A percentile compares a stretch with the other conserved stretches of the same genome.
Conservation (phyloP, 1,140 invertebrate species). For the Belonocnema kinseyi region DNA sequence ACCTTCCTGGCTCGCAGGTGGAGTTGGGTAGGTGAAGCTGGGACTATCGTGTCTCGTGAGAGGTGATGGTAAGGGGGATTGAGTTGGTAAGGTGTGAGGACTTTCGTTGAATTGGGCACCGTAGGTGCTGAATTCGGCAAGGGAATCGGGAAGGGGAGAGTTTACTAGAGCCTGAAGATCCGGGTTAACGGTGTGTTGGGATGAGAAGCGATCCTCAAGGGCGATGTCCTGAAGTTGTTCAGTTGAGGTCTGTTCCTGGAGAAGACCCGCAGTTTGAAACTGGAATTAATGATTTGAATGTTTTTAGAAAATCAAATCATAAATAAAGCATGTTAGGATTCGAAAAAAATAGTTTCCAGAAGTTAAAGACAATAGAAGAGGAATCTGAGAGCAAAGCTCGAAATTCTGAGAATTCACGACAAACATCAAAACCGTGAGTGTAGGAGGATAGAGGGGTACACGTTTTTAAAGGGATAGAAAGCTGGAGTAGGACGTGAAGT, state of each 20-base stretch:
- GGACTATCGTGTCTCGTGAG: constrained; percentile 79
- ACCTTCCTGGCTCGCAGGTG: constrained; percentile 88
- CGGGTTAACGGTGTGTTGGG: constrained; percentile 81
- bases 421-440: not conserved
- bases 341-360: not conserved
- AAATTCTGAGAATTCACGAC: not conserved
- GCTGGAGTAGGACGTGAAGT: constrained; percentile 36
- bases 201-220: constrained; percentile 79
- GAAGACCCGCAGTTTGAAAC: constrained; percentile 76
- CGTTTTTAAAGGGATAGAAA: constrained; percentile 12
- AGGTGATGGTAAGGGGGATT: constrained; percentile 82
- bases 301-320: not conserved
- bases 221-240: constrained; percentile 83
- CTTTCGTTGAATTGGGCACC: constrained; percentile 75
- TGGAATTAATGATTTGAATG: constrained; percentile 55
- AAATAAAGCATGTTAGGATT: no score
- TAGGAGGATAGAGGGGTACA: constrained; percentile 6
- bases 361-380: not conserved
- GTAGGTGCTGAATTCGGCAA: constrained; percentile 88
- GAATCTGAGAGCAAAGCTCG: constrained; percentile 11
- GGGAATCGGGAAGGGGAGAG: constrained; percentile 84
- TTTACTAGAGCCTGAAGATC: constrained; percentile 84
- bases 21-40: constrained; percentile 87
- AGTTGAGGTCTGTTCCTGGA: constrained; percentile 78
- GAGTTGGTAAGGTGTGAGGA: constrained; percentile 75